A percentile compares a stretch with the other conserved stretches of the same genome.
These are phyloP conservation scores for Dendrophyllia cribrosa DNA, from an alignment of 64 coral and sea anemone species.

Conservation along the genomic window DNA sequence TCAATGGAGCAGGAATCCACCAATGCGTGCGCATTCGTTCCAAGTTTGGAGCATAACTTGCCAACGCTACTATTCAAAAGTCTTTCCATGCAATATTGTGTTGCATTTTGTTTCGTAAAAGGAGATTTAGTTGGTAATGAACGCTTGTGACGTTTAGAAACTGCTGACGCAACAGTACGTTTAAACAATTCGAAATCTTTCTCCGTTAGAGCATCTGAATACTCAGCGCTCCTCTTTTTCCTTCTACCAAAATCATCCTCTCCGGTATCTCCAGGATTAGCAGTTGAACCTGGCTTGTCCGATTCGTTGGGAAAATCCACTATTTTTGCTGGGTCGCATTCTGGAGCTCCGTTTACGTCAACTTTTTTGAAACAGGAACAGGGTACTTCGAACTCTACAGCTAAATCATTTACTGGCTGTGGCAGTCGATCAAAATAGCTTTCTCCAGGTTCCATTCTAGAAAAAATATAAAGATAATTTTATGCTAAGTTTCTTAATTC, in stretches of 20 bases:
- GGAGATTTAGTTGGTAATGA: not conserved
- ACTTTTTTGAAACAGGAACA: not conserved
- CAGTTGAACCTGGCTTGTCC: not conserved
- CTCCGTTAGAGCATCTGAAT: not conserved
- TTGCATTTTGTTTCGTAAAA: slow-evolving; percentile 6
- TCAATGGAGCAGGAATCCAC: not conserved
- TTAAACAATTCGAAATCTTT: not conserved
- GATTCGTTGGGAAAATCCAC: not conserved
- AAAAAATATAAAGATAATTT: too few species aligned
- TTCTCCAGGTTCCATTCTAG: not conserved
- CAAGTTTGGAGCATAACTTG: not conserved
- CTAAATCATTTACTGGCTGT: not conserved
- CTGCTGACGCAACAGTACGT: not conserved
- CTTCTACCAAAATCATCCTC: not conserved
- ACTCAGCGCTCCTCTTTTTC: not conserved
- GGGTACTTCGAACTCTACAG: not conserved
- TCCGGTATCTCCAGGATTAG: not conserved
- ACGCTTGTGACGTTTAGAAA: not conserved
- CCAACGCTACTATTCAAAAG: not conserved
- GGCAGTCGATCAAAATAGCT: not conserved
- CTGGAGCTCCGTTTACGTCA: not conserved
- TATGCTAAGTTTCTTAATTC: too few species aligned
- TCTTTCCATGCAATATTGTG: not conserved
- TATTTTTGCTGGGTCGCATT: not conserved
- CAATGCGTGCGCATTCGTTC: not conserved